A percentile compares a stretch with the other conserved stretches of the same genome.
Conservation (phyloP, 2,113 vertebrate genomes). For the Gobio gobio region DNA sequence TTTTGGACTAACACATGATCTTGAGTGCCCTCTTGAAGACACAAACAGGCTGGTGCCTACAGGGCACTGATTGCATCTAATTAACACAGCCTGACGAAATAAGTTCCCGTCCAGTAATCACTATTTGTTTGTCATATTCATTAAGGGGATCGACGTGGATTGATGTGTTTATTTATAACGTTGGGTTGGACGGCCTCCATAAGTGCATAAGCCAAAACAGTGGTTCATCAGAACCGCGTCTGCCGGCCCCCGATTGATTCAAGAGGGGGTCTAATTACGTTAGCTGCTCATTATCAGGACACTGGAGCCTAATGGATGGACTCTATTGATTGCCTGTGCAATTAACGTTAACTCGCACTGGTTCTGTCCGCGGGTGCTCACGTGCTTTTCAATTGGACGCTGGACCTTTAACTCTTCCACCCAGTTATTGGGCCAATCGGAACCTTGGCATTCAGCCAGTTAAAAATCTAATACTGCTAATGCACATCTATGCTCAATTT, state of each 20-base stretch:
- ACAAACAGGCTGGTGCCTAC: conserved; percentile 12
- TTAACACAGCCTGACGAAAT: conserved; percentile 15
- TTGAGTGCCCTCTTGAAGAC: background rate
- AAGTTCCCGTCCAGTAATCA: conserved; percentile 24
- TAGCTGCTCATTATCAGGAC: conserved; percentile 50
- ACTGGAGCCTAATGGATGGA: conserved; percentile 32
- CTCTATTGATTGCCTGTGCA: conserved; percentile 45
- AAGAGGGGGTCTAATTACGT: conserved; percentile 49
- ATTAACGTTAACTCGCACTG: conserved; percentile 28
- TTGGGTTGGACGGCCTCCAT: conserved; percentile 17
- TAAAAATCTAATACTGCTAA: conserved; percentile 31
- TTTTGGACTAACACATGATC: background rate
- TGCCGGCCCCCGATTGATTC: conserved; percentile 42
- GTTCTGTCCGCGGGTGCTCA: background rate
- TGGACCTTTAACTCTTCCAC: background rate
- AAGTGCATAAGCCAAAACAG: conserved; percentile 28
- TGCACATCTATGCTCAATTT: background rate
- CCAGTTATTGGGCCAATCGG: background rate
- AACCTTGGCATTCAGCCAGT: conserved; percentile 2
- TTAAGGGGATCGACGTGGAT: conserved; percentile 8
- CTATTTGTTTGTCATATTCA: conserved; percentile 39
- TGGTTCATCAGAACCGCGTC: conserved; percentile 32
- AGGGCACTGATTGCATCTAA: conserved; percentile 13
- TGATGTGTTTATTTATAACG: conserved; percentile 44
- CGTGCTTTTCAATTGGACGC: background rate